Evolutionary conservation across 1,140 invertebrate genomes (phyloP).

Genomic region (Meloidogyne exigua): DNA sequence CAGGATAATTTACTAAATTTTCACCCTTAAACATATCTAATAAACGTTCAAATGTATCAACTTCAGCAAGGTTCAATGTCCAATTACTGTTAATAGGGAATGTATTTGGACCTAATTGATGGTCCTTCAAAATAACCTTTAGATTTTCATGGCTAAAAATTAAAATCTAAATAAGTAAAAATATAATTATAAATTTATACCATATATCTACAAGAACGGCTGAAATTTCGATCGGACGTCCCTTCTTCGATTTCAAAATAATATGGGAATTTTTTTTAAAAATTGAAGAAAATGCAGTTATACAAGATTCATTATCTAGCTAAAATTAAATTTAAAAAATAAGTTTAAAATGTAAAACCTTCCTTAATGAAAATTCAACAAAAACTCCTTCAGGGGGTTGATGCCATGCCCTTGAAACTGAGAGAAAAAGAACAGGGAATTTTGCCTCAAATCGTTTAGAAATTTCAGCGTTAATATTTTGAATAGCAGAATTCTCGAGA

Average conservation of each 20-base stretch:
- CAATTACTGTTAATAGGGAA: neutral
- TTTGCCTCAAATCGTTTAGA: neutral
- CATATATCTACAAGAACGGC: neutral
- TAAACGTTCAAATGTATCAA: neutral
- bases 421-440: neutral
- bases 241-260: neutral
- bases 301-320: neutral
- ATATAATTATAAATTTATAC: neutral
- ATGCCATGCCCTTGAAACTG: neutral
- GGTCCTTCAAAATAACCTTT: neutral
- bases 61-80: neutral
- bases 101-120: neutral
- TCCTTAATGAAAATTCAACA: neutral
- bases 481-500: neutral
- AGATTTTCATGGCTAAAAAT: neutral
- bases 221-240: neutral
- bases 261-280: neutral
- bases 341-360: neutral
- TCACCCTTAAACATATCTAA: constrained; percentile 1
- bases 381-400: neutral
- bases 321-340: neutral
- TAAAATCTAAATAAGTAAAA: neutral
- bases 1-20: constrained; percentile 1
- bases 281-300: neutral
- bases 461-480: neutral